Base-by-base conservation (phyloP, 2,113 vertebrate genomes). In the Accipiter cooperii region DNA sequence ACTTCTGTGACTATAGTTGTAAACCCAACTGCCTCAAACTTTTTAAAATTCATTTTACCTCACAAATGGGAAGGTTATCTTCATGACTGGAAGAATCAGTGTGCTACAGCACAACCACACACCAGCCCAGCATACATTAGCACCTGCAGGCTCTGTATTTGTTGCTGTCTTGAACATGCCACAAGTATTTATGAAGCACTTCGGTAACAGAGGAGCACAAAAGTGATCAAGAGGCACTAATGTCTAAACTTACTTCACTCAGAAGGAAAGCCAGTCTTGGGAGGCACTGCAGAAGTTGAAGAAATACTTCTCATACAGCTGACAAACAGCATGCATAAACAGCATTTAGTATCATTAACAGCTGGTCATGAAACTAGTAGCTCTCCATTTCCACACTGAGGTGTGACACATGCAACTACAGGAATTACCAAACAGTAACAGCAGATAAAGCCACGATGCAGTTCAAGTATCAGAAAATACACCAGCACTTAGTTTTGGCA, bases 311-410 rank as follows among this genome's bases (percentile, higher is more conserved):
- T 46, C 87, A 83, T 84, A 69, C 33, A 95, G 61, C 58, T 85
- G 91, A 96, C 96, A 94, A 97, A 96, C 94, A 95, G 94, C 94
- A 75, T 1, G 12, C 13, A 29, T 85, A 90, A 95, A 76, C 78
- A 88, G 78, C 87, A 63, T 94, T 96, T 96, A 84, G 89, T 87
- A 70, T 88, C 84, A 46, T 69, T 87, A 94, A 94, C 95, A 97
- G 96, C 92, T 95, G 95, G 85, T 11, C 60, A 66, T 31, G 73
- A 85, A 97, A 92, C 7, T 12, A 57, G 73, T 8, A 71, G 91
- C 14, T 89, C 94, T 92, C 83, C 9, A 5, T 90, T 97, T 94
- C 79, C 94, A 93, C 44, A 10, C 17, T 2, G 55, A 94, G 60
- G n/a, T 80, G 85, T 47, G 55, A 96, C 2, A 1, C 55, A 68